Percentiles rank a stretch among this genome's conserved stretches.
These are phyloP conservation scores for Carduelis carduelis DNA, from an alignment of 2,797 vertebrate genomes.

Conservation along the genomic window DNA sequence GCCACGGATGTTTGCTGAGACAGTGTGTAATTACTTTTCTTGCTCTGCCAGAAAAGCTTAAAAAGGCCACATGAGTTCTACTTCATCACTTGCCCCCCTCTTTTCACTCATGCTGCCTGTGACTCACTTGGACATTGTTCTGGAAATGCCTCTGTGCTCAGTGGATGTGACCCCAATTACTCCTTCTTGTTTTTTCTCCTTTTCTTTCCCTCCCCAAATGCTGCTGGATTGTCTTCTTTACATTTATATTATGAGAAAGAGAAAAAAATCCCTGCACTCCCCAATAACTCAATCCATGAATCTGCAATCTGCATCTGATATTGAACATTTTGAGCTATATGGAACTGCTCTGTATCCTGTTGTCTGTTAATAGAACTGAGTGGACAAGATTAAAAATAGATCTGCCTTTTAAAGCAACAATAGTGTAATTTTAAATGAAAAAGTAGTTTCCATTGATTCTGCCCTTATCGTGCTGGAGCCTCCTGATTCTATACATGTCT, in stretches of 20 bases:
- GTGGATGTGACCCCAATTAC: conserved; percentile 62
- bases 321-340: neutral
- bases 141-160: conserved; percentile 43
- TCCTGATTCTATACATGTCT: neutral
- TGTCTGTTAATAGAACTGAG: neutral
- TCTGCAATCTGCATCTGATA: neutral
- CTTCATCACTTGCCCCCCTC: conserved; percentile 2
- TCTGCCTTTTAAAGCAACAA: neutral
- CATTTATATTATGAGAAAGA: conserved; percentile 52
- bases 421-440: neutral
- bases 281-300: neutral
- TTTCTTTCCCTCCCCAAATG: neutral
- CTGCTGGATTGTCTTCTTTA: conserved; percentile 14
- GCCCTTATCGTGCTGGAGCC: neutral
- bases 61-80: neutral
- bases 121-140: conserved; percentile 15
- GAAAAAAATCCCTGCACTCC: conserved; percentile 9
- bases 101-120: conserved; percentile 4
- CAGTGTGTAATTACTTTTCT: conserved; percentile 59
- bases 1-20: conserved; percentile 26
- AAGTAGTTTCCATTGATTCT: conserved; percentile 18
- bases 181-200: neutral
- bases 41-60: conserved; percentile 27
- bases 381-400: conserved; percentile 14
- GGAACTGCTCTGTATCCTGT: neutral